phyloP scores from a whole-genome alignment of 2,888 invertebrate genomes.

The Lepidocyrtinus sp. region DNA sequence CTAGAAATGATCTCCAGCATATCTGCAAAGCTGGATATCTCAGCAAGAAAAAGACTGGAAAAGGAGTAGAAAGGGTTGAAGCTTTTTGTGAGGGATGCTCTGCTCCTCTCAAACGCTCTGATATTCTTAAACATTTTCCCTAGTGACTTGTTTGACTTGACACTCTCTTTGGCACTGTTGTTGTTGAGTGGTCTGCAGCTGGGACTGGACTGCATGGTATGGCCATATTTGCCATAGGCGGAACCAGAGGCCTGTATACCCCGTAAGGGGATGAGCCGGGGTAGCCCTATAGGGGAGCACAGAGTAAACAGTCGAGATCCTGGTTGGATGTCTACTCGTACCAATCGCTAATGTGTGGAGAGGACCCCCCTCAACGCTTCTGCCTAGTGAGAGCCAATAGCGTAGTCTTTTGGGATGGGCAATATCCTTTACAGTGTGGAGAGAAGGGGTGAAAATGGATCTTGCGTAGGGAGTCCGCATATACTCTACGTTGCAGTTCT shows the following conservation, averaged over 20 bases:
- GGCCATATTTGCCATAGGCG: constrained; percentile 67
- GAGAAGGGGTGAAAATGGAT: constrained; percentile 65
- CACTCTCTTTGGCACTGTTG: constrained; percentile 25
- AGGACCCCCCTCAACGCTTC: constrained; percentile 59
- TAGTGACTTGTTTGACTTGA: constrained; percentile 20
- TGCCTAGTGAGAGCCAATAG: constrained; percentile 58
- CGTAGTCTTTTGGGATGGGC: constrained; percentile 43
- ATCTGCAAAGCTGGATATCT: constrained; percentile 49
- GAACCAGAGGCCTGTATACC: constrained; percentile 60
- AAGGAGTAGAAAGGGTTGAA: constrained; percentile 33
- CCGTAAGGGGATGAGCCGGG: constrained; percentile 54
- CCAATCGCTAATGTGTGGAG: constrained; percentile 60
- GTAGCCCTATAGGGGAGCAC: constrained; percentile 64
- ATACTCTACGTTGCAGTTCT: constrained; percentile 23
- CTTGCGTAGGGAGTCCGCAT: constrained; percentile 58
- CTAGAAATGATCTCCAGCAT: constrained; percentile 49
- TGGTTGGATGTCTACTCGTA: constrained; percentile 64
- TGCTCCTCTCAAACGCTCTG: constrained; percentile 4
- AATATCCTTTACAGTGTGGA: constrained; percentile 33
- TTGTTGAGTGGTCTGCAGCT: constrained; percentile 56
- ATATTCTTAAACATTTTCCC: constrained; percentile 17
- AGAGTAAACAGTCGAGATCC: constrained; percentile 51
- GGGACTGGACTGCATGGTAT: constrained; percentile 58
- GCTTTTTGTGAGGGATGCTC: constrained; percentile 44
- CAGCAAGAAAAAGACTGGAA: constrained; percentile 39